Evolutionary conservation across 2,797 vertebrate species (phyloP).

Genomic region (Sorex maritimensis): DNA sequence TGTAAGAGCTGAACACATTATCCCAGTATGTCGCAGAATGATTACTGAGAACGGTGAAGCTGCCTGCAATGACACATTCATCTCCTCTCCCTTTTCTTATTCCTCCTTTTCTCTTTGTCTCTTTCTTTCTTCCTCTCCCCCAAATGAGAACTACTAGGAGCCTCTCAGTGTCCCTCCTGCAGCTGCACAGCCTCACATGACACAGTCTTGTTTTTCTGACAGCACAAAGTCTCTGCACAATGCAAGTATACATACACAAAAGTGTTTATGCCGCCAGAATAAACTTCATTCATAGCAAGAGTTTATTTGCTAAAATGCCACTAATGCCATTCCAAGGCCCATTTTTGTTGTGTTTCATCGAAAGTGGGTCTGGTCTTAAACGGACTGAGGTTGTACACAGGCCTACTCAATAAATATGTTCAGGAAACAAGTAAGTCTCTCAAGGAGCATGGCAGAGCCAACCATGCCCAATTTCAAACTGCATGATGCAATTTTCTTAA

Average conservation of each 20-base stretch:
- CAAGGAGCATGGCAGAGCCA: conserved; percentile 86
- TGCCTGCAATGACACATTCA: neutral
- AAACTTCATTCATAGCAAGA: conserved; percentile 89
- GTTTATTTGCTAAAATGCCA: conserved; percentile 91
- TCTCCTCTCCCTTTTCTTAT: neutral
- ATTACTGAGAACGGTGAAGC: conserved; percentile 30
- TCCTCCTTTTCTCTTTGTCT: too few species aligned
- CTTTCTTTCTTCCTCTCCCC: too few species aligned
- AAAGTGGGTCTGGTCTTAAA: conserved; percentile 85
- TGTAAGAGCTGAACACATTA: conserved; percentile 51
- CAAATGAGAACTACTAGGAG: conserved; percentile 73
- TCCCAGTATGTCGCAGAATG: conserved; percentile 56
- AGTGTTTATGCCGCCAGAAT: conserved; percentile 91
- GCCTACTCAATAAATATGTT: conserved; percentile 88
- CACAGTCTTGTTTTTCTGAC: conserved; percentile 89
- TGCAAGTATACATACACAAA: conserved; percentile 88
- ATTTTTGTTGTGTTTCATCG: conserved; percentile 88
- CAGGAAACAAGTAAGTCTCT: conserved; percentile 88
- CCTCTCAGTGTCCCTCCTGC: conserved; percentile 86
- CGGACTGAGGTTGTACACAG: conserved; percentile 82
- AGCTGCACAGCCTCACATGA: conserved; percentile 91
- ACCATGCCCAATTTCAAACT: conserved; percentile 85
- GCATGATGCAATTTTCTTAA: conserved; percentile 78
- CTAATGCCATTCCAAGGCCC: conserved; percentile 87
- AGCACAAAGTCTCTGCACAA: conserved; percentile 88